Evolutionary conservation across 2,797 vertebrate genomes (phyloP).

Genomic region (Adrianichthys oophorus): DNA sequence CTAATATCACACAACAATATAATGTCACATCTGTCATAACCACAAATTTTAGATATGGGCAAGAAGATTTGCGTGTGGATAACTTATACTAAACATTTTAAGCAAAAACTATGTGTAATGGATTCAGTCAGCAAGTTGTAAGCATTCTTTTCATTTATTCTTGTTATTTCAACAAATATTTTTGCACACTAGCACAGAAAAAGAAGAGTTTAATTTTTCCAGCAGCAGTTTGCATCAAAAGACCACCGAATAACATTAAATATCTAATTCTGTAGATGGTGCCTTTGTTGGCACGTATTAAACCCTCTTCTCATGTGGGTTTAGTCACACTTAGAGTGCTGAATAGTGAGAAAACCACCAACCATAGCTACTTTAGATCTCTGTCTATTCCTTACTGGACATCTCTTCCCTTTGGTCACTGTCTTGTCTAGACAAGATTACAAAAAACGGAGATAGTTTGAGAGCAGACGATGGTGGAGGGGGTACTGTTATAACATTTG

Average conservation of each 20-base stretch:
- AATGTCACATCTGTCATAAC: too few species aligned
- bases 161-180: too few species aligned
- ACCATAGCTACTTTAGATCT: constrained; percentile 46
- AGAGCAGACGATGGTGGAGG: constrained; percentile 29
- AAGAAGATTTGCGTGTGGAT: too few species aligned
- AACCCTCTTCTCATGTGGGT: constrained; percentile 38
- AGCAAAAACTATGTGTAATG: too few species aligned
- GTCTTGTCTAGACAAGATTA: constrained; percentile 73
- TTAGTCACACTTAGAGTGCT: constrained; percentile 54
- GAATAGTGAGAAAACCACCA: constrained; percentile 61
- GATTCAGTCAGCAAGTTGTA: too few species aligned
- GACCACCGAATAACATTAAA: not conserved
- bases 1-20: too few species aligned
- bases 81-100: too few species aligned
- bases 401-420: constrained; percentile 53
- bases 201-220: too few species aligned
- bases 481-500: constrained; percentile 41
- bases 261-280: constrained; percentile 17
- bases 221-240: too few species aligned
- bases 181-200: too few species aligned
- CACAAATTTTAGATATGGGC: too few species aligned
- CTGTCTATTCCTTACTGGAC: constrained; percentile 25
- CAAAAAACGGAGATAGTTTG: constrained; percentile 45
- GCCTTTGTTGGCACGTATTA: constrained; percentile 37
- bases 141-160: too few species aligned